These are phyloP conservation scores for Pogonophryne albipinna DNA, from an alignment of 2,797 vertebrate genomes.

Conservation along the genomic window DNA sequence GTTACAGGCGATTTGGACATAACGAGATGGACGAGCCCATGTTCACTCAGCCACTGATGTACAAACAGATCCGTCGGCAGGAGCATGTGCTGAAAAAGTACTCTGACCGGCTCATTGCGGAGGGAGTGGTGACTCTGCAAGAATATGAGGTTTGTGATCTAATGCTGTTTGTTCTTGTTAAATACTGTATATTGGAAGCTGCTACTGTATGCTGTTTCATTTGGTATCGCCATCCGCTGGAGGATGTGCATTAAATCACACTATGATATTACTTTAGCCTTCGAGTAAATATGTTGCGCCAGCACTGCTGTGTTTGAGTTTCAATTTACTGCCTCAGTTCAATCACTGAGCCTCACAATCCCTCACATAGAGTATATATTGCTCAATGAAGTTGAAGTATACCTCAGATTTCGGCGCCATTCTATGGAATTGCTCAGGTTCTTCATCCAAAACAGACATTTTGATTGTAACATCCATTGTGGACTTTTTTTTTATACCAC, in stretches of 20 bases:
- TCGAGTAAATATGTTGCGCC: constrained; percentile 58
- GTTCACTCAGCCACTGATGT: constrained; percentile 96
- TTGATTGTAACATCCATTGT: constrained; percentile 60
- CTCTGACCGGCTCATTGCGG: constrained; percentile 88
- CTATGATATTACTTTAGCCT: constrained; percentile 57
- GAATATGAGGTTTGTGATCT: constrained; percentile 89
- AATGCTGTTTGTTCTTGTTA: constrained; percentile 46
- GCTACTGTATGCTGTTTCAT: constrained; percentile 60
- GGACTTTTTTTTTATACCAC: constrained; percentile 33
- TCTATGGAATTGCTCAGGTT: constrained; percentile 52
- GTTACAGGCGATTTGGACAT: constrained; percentile 92
- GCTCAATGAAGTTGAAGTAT: constrained; percentile 62
- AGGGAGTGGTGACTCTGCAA: constrained; percentile 91
- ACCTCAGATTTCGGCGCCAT: constrained; percentile 36
- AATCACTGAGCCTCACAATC: constrained; percentile 48
- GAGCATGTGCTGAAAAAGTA: constrained; percentile 93
- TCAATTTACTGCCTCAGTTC: constrained; percentile 72
- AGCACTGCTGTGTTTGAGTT: constrained; percentile 61
- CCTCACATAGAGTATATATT: constrained; percentile 58
- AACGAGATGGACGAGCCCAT: constrained; percentile 96
- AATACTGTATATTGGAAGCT: constrained; percentile 49
- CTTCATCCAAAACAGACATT: constrained; percentile 62
- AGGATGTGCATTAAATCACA: constrained; percentile 69
- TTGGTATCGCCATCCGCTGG: constrained; percentile 37
- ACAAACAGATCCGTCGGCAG: constrained; percentile 94